Percentiles rank a stretch among this genome's conserved stretches.
Conservation (phyloP, 2,113 vertebrate genomes). For the Aphyosemion australe region DNA sequence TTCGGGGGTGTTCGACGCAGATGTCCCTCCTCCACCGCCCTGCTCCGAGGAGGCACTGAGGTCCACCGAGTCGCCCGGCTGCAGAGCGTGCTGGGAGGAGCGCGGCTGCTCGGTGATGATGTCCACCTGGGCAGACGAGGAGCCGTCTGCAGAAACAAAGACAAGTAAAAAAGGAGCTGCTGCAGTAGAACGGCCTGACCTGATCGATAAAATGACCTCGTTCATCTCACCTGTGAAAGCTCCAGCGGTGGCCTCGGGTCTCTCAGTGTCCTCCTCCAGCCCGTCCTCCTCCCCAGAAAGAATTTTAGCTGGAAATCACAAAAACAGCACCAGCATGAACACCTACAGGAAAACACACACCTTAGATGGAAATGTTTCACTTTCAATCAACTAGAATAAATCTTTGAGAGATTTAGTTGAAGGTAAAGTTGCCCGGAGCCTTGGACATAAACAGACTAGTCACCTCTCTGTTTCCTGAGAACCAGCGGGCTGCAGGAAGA, state of each 20-base stretch:
- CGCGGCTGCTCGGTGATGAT: conserved; percentile 97
- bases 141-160: conserved; percentile 80
- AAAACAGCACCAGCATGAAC: neutral
- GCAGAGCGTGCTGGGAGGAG: conserved; percentile 88
- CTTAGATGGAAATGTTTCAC: neutral
- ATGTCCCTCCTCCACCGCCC: conserved; percentile 79
- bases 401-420: neutral
- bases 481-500: conserved; percentile 96
- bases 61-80: conserved; percentile 89
- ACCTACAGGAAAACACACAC: neutral
- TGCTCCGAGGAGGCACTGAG: conserved; percentile 83
- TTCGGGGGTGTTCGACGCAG: conserved; percentile 72
- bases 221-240: conserved; percentile 84
- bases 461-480: conserved; percentile 97
- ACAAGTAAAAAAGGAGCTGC: too few relatives aligned
- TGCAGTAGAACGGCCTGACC: too few relatives aligned
- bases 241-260: conserved; percentile 83
- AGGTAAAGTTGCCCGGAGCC: neutral
- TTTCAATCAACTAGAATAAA: neutral
- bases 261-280: conserved; percentile 91
- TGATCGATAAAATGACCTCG: too few relatives aligned
- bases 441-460: conserved; percentile 62
- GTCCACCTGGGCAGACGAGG: conserved; percentile 79
- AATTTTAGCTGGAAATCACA: conserved; percentile 84
- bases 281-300: conserved; percentile 90